Base-by-base conservation (phyloP, 1,140 invertebrate species). In the Samia ricini region DNA sequence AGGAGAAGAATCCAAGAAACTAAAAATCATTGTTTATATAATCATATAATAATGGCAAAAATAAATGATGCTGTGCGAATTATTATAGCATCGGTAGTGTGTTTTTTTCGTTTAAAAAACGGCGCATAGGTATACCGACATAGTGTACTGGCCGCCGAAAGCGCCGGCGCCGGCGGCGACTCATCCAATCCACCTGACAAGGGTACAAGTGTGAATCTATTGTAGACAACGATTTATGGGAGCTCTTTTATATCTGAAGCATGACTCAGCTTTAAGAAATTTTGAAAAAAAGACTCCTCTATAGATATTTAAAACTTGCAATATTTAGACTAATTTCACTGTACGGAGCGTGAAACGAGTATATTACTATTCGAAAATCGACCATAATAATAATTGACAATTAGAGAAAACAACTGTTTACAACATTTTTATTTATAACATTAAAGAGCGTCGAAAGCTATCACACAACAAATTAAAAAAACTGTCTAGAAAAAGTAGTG, bases 131-230 rank as follows among this genome's bases (percentile, higher is more conserved):
- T 15, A 42, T 7, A 15, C 3, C 33, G 12, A 42, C 10, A 42
- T 42, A 4, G 3, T 15, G 12, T 42, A 42, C 10, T 4, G 33
- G n/a, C 12, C 26, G 76, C 78, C 71, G 62, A 60, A 65, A 74
- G 79, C 81, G 81, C 79, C 81, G 79, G 81, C 81, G 81, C 79
- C 79, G 68, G 15, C 52, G 66, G 71, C 61, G n/a, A 10, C 20
- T 12, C 33, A 42, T 12, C 8, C 33, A 42, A 42, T 15, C 33
- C 33, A 15, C 33, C 15, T 15, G 33, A 42, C 33, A 42, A 15
- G 33, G 33, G 15, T 42, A 42, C 33, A 42, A 42, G 33, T 42
- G 33, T 42, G 10, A 42, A 42, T 10, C 33, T 42, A 55, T 55
- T 55, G 52, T 55, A 23, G 15, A n/a, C 0, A 22, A 55, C 22